Percentiles rank a stretch among this genome's conserved stretches.
Evolutionary conservation across 2,888 invertebrate species (phyloP).

Genomic region (Halictus ligatus): DNA sequence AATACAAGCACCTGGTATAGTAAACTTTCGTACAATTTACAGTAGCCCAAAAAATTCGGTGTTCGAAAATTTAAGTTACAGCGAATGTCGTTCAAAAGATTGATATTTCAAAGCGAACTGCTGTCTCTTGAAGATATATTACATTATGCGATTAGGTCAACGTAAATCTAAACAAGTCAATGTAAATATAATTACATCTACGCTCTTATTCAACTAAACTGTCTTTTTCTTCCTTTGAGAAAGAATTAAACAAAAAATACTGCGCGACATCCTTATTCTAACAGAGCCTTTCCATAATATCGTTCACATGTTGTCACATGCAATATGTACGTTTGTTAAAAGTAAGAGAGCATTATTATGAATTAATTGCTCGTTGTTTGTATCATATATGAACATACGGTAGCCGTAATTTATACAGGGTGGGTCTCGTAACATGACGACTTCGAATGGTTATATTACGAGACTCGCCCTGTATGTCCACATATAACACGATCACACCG

Average conservation of each 20-base stretch:
- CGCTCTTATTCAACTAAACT: slow-evolving; percentile 1
- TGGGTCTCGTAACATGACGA: too few species aligned
- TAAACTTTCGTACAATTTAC: slow-evolving; percentile 4
- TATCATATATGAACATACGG: not conserved
- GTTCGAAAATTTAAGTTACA: slow-evolving; percentile 58
- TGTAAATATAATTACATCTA: slow-evolving; percentile 24
- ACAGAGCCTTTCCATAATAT: not conserved
- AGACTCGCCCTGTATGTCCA: not conserved
- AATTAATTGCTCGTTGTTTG: not conserved
- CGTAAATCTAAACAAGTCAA: slow-evolving; percentile 59
- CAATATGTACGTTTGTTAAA: slow-evolving; percentile 11
- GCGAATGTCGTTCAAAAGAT: slow-evolving; percentile 20
- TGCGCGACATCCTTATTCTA: slow-evolving; percentile 5
- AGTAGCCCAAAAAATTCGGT: slow-evolving; percentile 63
- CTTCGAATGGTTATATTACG: too few species aligned
- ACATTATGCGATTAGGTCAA: slow-evolving; percentile 67
- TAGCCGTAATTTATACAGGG: not conserved
- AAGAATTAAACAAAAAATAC: slow-evolving; percentile 1
- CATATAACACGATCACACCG: not conserved
- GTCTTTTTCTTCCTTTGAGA: not conserved
- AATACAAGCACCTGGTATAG: not conserved
- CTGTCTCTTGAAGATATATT: slow-evolving; percentile 58
- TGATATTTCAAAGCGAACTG: slow-evolving; percentile 20
- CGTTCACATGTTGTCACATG: slow-evolving; percentile 25
- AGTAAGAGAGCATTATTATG: not conserved